phyloP scores from a whole-genome alignment of 2,113 vertebrate species.

The Pelvicachromis taeniatus region DNA sequence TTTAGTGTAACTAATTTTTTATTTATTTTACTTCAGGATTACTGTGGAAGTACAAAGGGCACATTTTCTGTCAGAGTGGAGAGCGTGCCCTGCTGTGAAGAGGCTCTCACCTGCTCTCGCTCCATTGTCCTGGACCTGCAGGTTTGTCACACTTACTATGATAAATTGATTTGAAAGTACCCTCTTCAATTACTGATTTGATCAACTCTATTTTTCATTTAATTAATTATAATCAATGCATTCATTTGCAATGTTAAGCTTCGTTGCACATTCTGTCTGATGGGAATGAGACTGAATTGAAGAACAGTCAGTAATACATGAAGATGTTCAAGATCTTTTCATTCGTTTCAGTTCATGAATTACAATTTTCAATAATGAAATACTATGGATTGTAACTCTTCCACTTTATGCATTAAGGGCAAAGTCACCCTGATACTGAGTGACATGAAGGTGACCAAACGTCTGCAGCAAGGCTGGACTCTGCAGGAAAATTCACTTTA shows the following conservation, averaged over 20 bases:
- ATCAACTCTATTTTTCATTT: no score
- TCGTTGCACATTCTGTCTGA: no score
- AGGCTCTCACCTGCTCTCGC: constrained; percentile 80
- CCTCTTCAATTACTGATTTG: no score
- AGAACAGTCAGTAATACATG: no score
- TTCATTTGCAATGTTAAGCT: no score
- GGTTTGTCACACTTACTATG: no score
- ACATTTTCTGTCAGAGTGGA: constrained; percentile 77
- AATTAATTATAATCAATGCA: no score
- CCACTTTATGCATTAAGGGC: constrained; percentile 30
- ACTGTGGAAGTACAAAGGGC: constrained; percentile 56
- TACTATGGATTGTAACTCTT: background rate
- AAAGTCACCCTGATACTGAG: constrained; percentile 48
- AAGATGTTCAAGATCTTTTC: no score
- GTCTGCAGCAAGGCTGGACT: background rate
- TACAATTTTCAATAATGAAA: background rate
- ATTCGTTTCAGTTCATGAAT: no score
- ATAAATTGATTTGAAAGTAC: no score
- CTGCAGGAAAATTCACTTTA: constrained; percentile 43
- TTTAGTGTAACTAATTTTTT: background rate
- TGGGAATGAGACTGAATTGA: no score
- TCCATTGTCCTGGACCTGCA: constrained; percentile 69
- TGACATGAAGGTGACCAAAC: constrained; percentile 55
- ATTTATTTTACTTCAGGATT: constrained; percentile 68
- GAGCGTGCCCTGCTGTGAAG: constrained; percentile 82